Evolutionary conservation across 1,140 invertebrate genomes (phyloP).

Genomic region (Sminthurinus signatus): DNA sequence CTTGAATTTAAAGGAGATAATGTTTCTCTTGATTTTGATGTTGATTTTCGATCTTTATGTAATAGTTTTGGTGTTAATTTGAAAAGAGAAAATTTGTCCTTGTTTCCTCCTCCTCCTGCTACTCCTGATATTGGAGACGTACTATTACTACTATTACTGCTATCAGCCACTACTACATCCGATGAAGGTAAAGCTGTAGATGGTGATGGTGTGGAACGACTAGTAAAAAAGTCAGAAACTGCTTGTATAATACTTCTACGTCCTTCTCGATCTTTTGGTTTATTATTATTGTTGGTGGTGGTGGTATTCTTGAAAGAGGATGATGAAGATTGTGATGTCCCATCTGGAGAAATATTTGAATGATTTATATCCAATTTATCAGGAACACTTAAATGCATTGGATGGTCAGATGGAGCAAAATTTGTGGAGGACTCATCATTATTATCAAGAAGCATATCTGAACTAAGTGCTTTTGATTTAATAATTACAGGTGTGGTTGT

Average conservation of each 20-base stretch:
- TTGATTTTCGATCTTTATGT: conserved; percentile 45
- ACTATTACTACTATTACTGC: conserved; percentile 4
- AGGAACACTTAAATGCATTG: no score
- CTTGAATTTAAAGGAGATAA: conserved; percentile 42
- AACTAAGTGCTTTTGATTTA: conserved; percentile 35
- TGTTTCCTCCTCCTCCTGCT: no score
- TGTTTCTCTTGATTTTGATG: conserved; percentile 61
- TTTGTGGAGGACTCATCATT: conserved; percentile 15
- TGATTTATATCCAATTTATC: no score
- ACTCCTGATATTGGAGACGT: conserved; percentile 31
- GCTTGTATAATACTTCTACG: conserved; percentile 76
- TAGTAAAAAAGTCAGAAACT: conserved; percentile 65
- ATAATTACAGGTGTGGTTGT: background rate
- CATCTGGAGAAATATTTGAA: background rate
- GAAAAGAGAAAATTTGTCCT: conserved; percentile 43
- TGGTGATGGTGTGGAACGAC: conserved; percentile 6
- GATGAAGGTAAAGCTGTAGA: conserved; percentile 7
- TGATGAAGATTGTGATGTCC: no score
- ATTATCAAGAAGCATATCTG: conserved; percentile 30
- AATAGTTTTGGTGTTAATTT: conserved; percentile 49
- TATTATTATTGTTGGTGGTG: no score
- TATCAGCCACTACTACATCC: no score
- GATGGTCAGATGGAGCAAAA: background rate
- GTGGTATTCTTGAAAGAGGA: no score
- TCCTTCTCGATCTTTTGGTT: conserved; percentile 57